These are phyloP conservation scores for Ceriagrion tenellum DNA, from an alignment of 2,888 invertebrate genomes.

Conservation along the genomic window DNA sequence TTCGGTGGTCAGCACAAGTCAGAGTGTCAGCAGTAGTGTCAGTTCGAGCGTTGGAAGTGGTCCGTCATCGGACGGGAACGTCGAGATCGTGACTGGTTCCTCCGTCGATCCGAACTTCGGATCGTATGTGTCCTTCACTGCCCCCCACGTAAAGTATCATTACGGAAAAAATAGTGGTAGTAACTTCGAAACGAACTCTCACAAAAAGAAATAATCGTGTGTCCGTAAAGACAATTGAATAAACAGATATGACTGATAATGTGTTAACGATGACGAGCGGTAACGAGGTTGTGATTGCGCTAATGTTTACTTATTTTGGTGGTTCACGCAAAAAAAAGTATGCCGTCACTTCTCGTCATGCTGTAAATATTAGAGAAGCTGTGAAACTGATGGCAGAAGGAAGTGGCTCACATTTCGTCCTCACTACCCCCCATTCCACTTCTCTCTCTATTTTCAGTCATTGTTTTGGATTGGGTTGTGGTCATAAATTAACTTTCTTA, in stretches of 20 bases:
- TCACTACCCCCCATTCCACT: neutral
- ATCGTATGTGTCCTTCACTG: slow-evolving; percentile 73
- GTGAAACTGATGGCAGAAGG: slow-evolving; percentile 46
- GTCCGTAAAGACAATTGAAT: neutral
- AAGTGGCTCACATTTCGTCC: neutral
- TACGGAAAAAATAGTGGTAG: slow-evolving; percentile 72
- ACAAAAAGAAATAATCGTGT: slow-evolving; percentile 11
- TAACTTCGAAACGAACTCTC: slow-evolving; percentile 58
- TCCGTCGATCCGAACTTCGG: slow-evolving; percentile 69
- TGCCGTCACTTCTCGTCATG: neutral
- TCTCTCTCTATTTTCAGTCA: neutral
- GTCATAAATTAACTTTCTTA: neutral
- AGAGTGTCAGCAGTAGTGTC: slow-evolving; percentile 58
- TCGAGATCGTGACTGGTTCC: slow-evolving; percentile 50
- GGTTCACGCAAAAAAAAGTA: neutral
- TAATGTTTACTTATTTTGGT: neutral
- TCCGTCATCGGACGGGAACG: slow-evolving; percentile 13
- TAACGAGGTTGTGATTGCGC: slow-evolving; percentile 7
- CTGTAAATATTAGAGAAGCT: neutral
- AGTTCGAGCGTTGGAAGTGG: slow-evolving; percentile 48
- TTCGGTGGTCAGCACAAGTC: slow-evolving; percentile 52
- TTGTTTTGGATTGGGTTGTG: neutral
- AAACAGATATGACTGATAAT: neutral
- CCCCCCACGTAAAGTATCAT: slow-evolving; percentile 73
- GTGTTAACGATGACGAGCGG: neutral